phyloP scores from a whole-genome alignment of 2,888 invertebrate genomes.

The Callimorpha dominula region DNA sequence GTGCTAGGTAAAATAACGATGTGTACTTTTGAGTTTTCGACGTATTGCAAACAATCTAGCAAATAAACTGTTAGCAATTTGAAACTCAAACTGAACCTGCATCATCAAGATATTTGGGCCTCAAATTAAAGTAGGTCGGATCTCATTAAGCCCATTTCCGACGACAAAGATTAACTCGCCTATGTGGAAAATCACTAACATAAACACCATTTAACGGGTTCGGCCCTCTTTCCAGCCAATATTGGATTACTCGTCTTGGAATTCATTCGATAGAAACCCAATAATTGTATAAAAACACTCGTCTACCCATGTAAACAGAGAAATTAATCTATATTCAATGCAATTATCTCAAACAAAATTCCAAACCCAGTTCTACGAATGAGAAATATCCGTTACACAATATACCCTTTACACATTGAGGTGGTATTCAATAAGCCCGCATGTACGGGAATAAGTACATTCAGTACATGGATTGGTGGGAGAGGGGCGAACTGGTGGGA shows the following conservation, averaged over 20 bases:
- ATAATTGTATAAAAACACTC: not conserved
- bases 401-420: slow-evolving; percentile 40
- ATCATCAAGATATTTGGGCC: slow-evolving; percentile 35
- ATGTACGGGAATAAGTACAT: slow-evolving; percentile 54
- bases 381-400: slow-evolving; percentile 39
- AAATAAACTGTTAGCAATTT: slow-evolving; percentile 26
- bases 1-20: slow-evolving; percentile 10
- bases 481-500: slow-evolving; percentile 61
- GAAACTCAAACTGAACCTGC: slow-evolving; percentile 36
- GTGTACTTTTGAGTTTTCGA: slow-evolving; percentile 14
- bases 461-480: slow-evolving; percentile 16
- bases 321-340: not conserved
- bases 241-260: slow-evolving; percentile 8
- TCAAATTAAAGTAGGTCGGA: slow-evolving; percentile 42
- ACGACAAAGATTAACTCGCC: slow-evolving; percentile 44
- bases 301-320: not conserved
- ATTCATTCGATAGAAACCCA: not conserved
- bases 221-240: slow-evolving; percentile 6
- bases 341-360: not conserved
- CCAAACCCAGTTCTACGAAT: slow-evolving; percentile 4
- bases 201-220: slow-evolving; percentile 36
- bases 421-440: slow-evolving; percentile 73
- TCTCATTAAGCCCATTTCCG: slow-evolving; percentile 45
- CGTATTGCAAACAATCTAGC: slow-evolving; percentile 20
- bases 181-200: slow-evolving; percentile 36